Evolutionary conservation across 2,797 vertebrate species (phyloP), one percentile per base, ranked within the genome.

Genomic region (Gymnoscopelus microlampas): DNA sequence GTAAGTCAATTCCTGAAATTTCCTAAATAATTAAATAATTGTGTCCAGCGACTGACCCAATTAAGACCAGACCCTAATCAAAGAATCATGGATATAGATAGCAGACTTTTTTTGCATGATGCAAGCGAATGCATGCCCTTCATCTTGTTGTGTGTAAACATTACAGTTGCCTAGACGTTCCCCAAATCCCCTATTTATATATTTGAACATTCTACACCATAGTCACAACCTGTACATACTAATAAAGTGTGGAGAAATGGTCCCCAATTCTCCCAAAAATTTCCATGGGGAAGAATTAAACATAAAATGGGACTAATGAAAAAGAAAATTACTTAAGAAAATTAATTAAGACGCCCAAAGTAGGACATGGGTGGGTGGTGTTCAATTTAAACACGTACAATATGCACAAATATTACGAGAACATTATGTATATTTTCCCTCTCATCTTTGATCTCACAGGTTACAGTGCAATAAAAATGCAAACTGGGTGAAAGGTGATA

Each of bases 71-170:
- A 51, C 3, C 3, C 50, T n/a, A 51, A 1, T 5, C 49, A 57
- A 29, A 11, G 12, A 57, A 19, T 19, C 26, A 60, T 51, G 53
- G 19, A 53, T 11, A 53, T 48, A 19, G 2, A 66, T 35, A 3
- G 58, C 13, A n/a, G 44, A 2, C 8, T 3, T 3, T 3, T 35
- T 44, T 44, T 44, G 26, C 39, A 9, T 44, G 39, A 44, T 10
- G 7, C 39, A 9, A 44, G 7, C 5, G 39, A 9, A 10, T 44
- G 39, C 39, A 35, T 60, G 58, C 10, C 58, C 60, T 71, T 58
- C 54, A 29, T 59, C 50, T 76, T 88, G 84, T 88, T 88, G 84
- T 55, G 35, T 88, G 81, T 88, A 84, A 89, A 91, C 68, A 84
- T 26, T n/a, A 53, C 8, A 15, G 56, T 54, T 3, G 1, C 53